A percentile compares a stretch with the other conserved stretches of the same genome.
Conservation (phyloP, 2,888 invertebrate genomes). For the Lasioglossum villosulum region DNA sequence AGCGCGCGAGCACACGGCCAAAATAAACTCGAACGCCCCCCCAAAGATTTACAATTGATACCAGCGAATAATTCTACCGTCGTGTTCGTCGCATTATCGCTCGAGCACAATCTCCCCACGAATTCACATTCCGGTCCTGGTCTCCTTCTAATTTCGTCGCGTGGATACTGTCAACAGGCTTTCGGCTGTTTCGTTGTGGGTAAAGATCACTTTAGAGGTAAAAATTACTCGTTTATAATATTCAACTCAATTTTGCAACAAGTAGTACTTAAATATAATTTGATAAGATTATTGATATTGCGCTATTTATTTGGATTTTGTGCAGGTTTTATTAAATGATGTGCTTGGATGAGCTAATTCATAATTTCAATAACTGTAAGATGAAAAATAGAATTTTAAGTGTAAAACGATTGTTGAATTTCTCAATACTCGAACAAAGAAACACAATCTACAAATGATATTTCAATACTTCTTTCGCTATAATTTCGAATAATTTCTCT, state of each 20-base stretch:
- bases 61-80: slow-evolving; percentile 26
- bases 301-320: too few relatives aligned
- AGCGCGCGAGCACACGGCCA: neutral
- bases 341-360: too few relatives aligned
- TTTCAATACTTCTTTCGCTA: neutral
- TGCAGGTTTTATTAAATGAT: too few relatives aligned
- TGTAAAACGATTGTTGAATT: too few relatives aligned
- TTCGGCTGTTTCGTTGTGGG: neutral
- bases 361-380: too few relatives aligned
- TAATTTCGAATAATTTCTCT: neutral
- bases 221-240: too few relatives aligned
- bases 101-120: neutral
- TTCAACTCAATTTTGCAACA: too few relatives aligned
- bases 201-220: neutral
- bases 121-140: neutral
- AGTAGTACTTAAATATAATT: too few relatives aligned
- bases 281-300: too few relatives aligned
- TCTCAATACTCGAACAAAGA: neutral
- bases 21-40: slow-evolving; percentile 32
- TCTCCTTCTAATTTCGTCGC: neutral
- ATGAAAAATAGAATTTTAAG: too few relatives aligned
- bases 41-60: slow-evolving; percentile 52
- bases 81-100: neutral
- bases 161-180: neutral
- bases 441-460: neutral